These are phyloP conservation scores for Tychaedon coryphoeus DNA, from an alignment of 2,113 vertebrate species.

Conservation along the genomic window DNA sequence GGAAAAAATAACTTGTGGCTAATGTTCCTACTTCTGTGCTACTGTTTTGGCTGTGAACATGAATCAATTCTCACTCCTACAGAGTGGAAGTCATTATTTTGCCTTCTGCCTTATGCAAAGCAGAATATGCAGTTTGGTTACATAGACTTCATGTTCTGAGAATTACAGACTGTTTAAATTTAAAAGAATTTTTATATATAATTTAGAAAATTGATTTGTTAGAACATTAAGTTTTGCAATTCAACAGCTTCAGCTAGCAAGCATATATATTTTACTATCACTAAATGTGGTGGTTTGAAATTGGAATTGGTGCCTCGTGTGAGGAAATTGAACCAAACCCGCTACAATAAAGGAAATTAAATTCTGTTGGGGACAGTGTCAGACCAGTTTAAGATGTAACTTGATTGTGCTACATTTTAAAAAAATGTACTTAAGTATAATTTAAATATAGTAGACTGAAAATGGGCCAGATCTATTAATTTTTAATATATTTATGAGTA, in stretches of 20 bases:
- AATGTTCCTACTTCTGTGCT: background rate
- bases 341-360: background rate
- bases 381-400: background rate
- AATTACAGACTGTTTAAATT: background rate
- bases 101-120: background rate
- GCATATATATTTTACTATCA: background rate
- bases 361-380: background rate
- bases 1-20: background rate
- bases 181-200: background rate
- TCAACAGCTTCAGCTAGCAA: background rate
- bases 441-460: background rate
- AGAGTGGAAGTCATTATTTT: background rate
- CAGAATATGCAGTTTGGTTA: background rate
- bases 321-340: background rate
- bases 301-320: background rate
- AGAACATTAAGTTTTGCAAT: background rate
- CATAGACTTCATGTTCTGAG: background rate
- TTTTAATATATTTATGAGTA: background rate
- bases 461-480: background rate
- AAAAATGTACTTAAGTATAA: background rate
- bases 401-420: background rate
- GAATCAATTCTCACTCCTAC: background rate
- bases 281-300: background rate
- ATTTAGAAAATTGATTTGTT: background rate
- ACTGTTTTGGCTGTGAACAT: background rate